phyloP scores from a whole-genome alignment of 2,888 invertebrate genomes.

The Chrysina gloriosa region DNA sequence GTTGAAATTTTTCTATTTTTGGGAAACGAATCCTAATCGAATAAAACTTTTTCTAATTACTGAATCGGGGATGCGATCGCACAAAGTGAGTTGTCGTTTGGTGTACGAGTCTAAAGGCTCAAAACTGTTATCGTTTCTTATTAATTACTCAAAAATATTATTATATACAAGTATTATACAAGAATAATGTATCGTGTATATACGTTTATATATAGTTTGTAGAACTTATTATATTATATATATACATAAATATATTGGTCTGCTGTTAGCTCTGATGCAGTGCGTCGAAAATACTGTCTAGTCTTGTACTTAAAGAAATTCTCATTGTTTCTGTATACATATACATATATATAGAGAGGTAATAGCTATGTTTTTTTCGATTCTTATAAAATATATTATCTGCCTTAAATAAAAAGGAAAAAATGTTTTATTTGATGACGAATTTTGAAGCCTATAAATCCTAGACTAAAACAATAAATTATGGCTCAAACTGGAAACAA shows the following conservation, averaged over 20 bases:
- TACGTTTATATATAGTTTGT: constrained; percentile 53
- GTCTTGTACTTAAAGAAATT: constrained; percentile 61
- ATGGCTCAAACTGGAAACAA: too few species aligned
- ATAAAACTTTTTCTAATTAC: neutral
- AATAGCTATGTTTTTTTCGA: constrained; percentile 53
- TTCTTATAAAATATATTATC: constrained; percentile 55
- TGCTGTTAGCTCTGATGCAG: constrained; percentile 59
- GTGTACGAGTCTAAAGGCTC: constrained; percentile 36
- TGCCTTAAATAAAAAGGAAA: constrained; percentile 45
- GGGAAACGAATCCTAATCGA: too few species aligned
- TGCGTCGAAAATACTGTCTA: constrained; percentile 61
- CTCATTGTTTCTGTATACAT: constrained; percentile 55
- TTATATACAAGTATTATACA: constrained; percentile 42
- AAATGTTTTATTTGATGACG: constrained; percentile 12
- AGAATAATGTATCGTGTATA: constrained; percentile 47
- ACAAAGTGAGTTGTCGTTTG: neutral
- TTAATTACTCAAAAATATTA: constrained; percentile 29
- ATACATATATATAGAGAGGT: constrained; percentile 47
- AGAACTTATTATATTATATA: constrained; percentile 49
- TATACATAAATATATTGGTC: constrained; percentile 53
- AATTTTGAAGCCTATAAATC: too few species aligned
- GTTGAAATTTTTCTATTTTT: too few species aligned
- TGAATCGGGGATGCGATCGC: neutral
- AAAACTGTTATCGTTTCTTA: constrained; percentile 22
- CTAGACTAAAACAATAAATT: too few species aligned